Base-by-base conservation (phyloP, 1,140 invertebrate genomes). In the Lutraria rhynchaena region DNA sequence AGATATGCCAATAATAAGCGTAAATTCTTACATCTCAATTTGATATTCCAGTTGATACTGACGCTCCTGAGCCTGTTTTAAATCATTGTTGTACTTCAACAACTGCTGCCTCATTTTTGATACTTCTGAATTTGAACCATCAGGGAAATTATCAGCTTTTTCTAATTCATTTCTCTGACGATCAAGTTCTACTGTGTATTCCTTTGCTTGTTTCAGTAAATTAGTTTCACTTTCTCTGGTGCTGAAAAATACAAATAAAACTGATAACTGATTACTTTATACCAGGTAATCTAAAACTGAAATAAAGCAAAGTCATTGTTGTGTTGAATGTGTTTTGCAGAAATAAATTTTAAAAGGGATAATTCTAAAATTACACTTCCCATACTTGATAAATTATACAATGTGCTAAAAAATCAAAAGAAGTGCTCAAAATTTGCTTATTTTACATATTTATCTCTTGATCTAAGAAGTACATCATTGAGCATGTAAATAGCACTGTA, bases 21-120 rank as follows among this genome's bases (percentile, higher is more conserved):
- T 44, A 51, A 46, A 65, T 19, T 75, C 83, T 77, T 85, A 92
- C 90, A 88, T 88, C 84, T 91, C 90, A 44, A 92, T 87, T 82
- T 91, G 92, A 81, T 92, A 93, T 44, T 91, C 89, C 4, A 91
- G 82, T 44, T 92, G 90, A 83, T 92, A 92, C 46, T 92, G 83
- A 33, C 91, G 78, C 31, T 93, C 92, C 60, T 92, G 87, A 13
- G 87, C 87, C 73, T 91, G 85, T 37, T 88, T 87, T 27, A 90
- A 82, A 37, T 92, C 91, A 85, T 93, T 93, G 22, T 84, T 88
- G 76, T 89, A 87, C 76, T 90, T 92, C 29, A 93, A 85, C 24
- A 90, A 83, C 61, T 91, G 88, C 71, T 91, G 86, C 58, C 92
- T 81, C 37, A 92, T 74, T 71, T 91, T 92, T 1, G 88, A 87